A percentile compares a stretch with the other conserved stretches of the same genome.
These are phyloP conservation scores for Amblyraja radiata DNA, from an alignment of 2,797 vertebrate genomes.

Conservation along the genomic window DNA sequence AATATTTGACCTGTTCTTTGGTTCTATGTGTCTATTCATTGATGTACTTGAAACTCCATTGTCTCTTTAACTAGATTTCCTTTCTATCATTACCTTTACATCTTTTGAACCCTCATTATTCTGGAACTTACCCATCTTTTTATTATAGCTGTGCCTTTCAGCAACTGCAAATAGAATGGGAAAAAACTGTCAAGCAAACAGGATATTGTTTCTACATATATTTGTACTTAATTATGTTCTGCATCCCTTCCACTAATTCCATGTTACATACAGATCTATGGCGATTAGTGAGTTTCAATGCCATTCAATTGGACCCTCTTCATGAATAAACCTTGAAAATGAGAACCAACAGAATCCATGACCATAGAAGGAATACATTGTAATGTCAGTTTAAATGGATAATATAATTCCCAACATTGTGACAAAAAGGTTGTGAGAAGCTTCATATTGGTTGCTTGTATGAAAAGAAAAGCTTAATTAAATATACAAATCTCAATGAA, in stretches of 20 bases:
- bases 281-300: not conserved
- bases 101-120: not conserved
- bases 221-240: not conserved
- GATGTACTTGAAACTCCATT: not conserved
- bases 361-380: not conserved
- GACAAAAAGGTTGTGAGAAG: too few species aligned
- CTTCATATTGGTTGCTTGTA: too few species aligned
- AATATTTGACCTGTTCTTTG: not conserved
- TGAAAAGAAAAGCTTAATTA: too few species aligned
- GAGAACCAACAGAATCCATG: not conserved
- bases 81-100: not conserved
- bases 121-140: not conserved
- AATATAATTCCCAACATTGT: too few species aligned
- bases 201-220: not conserved
- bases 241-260: not conserved
- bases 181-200: not conserved
- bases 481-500: too few species aligned
- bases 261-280: not conserved
- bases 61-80: not conserved
- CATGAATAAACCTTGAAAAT: not conserved
- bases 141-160: not conserved
- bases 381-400: not conserved
- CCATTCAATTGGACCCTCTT: not conserved
- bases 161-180: not conserved
- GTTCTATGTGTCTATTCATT: not conserved